Conservation (phyloP, 2,113 vertebrate genomes). For the Entelurus aequoreus region DNA sequence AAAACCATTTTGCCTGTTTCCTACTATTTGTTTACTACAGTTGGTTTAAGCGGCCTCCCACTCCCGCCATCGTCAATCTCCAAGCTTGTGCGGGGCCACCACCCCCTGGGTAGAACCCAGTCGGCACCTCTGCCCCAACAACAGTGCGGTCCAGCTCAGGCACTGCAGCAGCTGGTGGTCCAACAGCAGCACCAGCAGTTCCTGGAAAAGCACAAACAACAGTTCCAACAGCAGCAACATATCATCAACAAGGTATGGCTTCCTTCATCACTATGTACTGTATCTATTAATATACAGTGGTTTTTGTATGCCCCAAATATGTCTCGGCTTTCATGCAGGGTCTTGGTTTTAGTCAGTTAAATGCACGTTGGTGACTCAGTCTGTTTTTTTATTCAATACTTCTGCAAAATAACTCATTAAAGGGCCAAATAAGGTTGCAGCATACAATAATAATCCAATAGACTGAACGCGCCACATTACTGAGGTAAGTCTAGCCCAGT, state of each 20-base stretch:
- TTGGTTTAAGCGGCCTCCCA: constrained; percentile 79
- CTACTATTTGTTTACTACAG: constrained; percentile 52
- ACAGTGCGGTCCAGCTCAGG: constrained; percentile 75
- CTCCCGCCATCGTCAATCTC: constrained; percentile 87
- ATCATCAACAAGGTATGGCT: constrained; percentile 87
- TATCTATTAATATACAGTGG: no score
- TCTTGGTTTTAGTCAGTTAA: no score
- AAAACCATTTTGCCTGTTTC: no score
- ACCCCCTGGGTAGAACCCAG: constrained; percentile 92
- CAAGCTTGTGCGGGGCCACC: constrained; percentile 91
- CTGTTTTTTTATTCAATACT: no score
- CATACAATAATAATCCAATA: no score
- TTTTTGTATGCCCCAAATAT: no score
- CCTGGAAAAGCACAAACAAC: constrained; percentile 98
- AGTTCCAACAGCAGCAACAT: constrained; percentile 86
- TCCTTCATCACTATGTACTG: neutral
- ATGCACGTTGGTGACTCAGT: no score
- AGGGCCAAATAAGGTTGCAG: no score
- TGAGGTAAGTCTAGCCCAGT: no score
- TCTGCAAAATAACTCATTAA: no score
- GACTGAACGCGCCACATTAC: no score
- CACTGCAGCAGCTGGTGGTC: constrained; percentile 94
- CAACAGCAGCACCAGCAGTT: constrained; percentile 99
- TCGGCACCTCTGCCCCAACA: constrained; percentile 94
- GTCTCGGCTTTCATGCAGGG: no score